Conservation (phyloP, 2,888 invertebrate species). For the Pandemis corylana region DNA sequence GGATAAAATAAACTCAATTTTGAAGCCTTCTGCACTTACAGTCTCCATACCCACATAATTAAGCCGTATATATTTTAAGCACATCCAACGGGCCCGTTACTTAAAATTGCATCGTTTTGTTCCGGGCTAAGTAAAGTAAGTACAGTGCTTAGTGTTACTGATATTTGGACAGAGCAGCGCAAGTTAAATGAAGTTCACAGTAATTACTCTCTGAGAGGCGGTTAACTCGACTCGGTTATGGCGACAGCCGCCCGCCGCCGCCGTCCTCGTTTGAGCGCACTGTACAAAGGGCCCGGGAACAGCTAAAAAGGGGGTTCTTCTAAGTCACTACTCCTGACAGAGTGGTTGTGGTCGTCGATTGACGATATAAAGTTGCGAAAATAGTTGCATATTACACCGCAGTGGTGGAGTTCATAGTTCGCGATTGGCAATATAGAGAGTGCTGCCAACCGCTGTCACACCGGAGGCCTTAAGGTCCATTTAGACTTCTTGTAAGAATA, state of each 20-base stretch:
- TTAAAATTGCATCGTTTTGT: constrained; percentile 79
- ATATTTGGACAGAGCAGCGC: constrained; percentile 78
- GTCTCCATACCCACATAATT: constrained; percentile 45
- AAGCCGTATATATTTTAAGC: constrained; percentile 61
- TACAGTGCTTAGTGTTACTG: constrained; percentile 76
- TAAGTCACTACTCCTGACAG: too few species aligned
- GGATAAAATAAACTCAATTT: neutral
- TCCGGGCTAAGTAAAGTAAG: constrained; percentile 76
- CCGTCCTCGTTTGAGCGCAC: constrained; percentile 61
- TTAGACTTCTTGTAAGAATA: too few species aligned
- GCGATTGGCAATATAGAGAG: too few species aligned
- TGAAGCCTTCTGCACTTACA: neutral
- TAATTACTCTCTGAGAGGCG: constrained; percentile 80
- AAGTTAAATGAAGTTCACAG: constrained; percentile 82
- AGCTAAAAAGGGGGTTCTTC: neutral
- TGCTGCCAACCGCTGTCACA: too few species aligned
- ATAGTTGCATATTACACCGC: too few species aligned
- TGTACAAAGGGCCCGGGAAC: constrained; percentile 48
- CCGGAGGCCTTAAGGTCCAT: too few species aligned
- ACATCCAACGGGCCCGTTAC: constrained; percentile 70
- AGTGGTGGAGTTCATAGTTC: too few species aligned
- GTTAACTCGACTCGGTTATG: constrained; percentile 74
- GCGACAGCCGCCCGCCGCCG: constrained; percentile 61
- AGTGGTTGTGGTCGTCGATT: too few species aligned
- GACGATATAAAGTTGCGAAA: too few species aligned